Percentiles rank a stretch among this genome's conserved stretches.
These are phyloP conservation scores for Pocillopora verrucosa DNA, from an alignment of 64 coral and sea anemone species.

Conservation along the genomic window DNA sequence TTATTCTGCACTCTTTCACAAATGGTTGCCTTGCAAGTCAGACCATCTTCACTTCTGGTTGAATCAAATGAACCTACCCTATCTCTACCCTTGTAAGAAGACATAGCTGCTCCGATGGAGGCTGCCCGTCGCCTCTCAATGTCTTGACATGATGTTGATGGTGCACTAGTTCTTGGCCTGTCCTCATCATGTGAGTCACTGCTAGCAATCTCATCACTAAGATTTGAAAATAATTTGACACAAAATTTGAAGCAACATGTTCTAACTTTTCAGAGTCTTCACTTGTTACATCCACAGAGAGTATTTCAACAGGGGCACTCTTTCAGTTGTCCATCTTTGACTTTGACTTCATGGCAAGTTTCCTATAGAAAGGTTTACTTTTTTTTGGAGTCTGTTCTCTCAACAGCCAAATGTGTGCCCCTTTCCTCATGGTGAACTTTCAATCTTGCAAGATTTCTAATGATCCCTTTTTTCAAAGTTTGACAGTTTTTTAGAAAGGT, in stretches of 20 bases:
- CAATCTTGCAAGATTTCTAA: slow-evolving; percentile 83
- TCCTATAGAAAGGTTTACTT: slow-evolving; percentile 37
- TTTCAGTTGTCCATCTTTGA: slow-evolving; percentile 52
- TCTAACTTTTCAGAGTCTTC: slow-evolving; percentile 23
- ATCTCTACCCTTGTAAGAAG: too few relatives aligned
- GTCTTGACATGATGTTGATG: too few relatives aligned
- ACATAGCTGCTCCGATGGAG: too few relatives aligned
- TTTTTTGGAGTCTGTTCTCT: slow-evolving; percentile 35
- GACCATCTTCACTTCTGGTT: too few relatives aligned
- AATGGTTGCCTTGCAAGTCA: too few relatives aligned
- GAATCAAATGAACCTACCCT: too few relatives aligned
- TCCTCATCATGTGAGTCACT: slow-evolving; percentile 10
- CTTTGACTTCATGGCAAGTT: slow-evolving; percentile 47
- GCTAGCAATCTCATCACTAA: not conserved
- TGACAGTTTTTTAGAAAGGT: too few relatives aligned
- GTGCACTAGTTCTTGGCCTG: too few relatives aligned
- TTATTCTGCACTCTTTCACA: too few relatives aligned
- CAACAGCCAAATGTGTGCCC: not conserved
- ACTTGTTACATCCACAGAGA: slow-evolving; percentile 5
- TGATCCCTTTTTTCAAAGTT: slow-evolving; percentile 44
- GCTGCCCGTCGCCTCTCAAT: too few relatives aligned
- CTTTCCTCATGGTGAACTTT: slow-evolving; percentile 82
- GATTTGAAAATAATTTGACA: too few relatives aligned
- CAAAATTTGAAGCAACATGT: slow-evolving; percentile 10
- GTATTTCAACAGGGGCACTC: not conserved